phyloP scores from a whole-genome alignment of 1,140 invertebrate genomes.

The Chrysomallon squamiferum region DNA sequence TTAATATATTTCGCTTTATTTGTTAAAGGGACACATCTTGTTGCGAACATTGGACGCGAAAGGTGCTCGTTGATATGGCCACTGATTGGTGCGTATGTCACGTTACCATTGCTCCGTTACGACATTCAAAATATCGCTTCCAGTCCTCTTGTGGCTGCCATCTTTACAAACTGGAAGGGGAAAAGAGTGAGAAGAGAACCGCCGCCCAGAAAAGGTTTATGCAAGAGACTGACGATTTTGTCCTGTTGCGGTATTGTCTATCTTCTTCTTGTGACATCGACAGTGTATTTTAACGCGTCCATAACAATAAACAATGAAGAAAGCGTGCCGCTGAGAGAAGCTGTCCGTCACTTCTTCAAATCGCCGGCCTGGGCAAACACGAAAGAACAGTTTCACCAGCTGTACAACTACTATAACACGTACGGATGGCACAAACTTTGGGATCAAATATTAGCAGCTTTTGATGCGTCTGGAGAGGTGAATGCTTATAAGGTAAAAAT shows the following conservation, averaged over 20 bases:
- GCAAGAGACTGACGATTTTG: conserved; percentile 65
- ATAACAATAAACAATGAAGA: conserved; percentile 87
- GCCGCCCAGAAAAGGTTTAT: conserved; percentile 64
- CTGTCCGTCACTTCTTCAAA: conserved; percentile 86
- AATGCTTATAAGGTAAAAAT: conserved; percentile 82
- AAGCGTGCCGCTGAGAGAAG: conserved; percentile 81
- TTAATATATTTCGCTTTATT: too few relatives aligned
- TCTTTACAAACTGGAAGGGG: conserved; percentile 45
- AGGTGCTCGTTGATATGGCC: conserved; percentile 72
- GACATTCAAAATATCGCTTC: conserved; percentile 61
- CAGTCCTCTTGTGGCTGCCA: conserved; percentile 30
- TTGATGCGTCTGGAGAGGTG: conserved; percentile 86
- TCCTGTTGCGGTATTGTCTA: conserved; percentile 73
- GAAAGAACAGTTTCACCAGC: conserved; percentile 76
- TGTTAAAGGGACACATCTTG: conserved; percentile 77
- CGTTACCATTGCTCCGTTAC: conserved; percentile 72
- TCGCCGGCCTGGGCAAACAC: conserved; percentile 82
- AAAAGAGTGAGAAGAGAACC: conserved; percentile 56
- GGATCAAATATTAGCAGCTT: conserved; percentile 82
- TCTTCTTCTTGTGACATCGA: conserved; percentile 76
- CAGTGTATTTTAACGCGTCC: conserved; percentile 88
- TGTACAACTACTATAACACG: conserved; percentile 76
- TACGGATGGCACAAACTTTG: conserved; percentile 84
- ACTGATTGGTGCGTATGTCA: conserved; percentile 73
- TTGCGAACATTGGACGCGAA: conserved; percentile 88